Base-by-base conservation (phyloP, 2,888 invertebrate genomes). In the Pseudoips prasinana region DNA sequence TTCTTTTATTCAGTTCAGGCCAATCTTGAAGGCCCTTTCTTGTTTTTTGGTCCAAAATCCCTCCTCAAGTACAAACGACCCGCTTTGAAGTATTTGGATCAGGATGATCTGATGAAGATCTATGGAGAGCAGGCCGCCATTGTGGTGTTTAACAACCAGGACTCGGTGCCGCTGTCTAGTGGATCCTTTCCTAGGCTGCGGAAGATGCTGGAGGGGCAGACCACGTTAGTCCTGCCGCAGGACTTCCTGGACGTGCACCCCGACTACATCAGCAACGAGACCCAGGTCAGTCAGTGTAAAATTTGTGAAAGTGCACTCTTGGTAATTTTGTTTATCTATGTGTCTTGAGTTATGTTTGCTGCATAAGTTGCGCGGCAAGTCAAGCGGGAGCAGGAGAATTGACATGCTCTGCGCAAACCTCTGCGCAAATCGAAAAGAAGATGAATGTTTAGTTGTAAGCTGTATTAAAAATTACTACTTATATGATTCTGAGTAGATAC, bases 141-240 rank as follows among this genome's bases (percentile, higher is more conserved):
- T 17, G 89, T 91, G 40, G 87, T 92, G 44, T 92, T 91, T 53
- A 89, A 91, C 33, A 89, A 91, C 55, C 91, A 91, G 67, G 88
- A 86, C 37, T 87, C 90, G 0, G 85, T 78, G 55, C 90, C 90
- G 3, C 66, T 91, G 45, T 90, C 90, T 33, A 83, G 85, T 35
- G 89, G 82, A 3, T 84, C 83, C 37, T 91, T 90, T 54, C 92
- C 92, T 2, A 71, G 89, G 48, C 77, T 92, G 48, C 69, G 90
- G 62, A 88, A 90, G 70, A 79, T 91, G 76, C 66, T 92, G 33
- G 89, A 90, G 41, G 78, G 78, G 25, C 89, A 79, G 52, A 74
- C 76, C 7, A 88, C 82, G 67, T 67, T 90, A 34, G 90, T 91
- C 29, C 66, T 91, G 29, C 90, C 91, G 0, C 92, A 92, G 54